A percentile compares a stretch with the other conserved stretches of the same genome.
Conservation (phyloP, 2,113 vertebrate genomes). For the Corythoichthys intestinalis region DNA sequence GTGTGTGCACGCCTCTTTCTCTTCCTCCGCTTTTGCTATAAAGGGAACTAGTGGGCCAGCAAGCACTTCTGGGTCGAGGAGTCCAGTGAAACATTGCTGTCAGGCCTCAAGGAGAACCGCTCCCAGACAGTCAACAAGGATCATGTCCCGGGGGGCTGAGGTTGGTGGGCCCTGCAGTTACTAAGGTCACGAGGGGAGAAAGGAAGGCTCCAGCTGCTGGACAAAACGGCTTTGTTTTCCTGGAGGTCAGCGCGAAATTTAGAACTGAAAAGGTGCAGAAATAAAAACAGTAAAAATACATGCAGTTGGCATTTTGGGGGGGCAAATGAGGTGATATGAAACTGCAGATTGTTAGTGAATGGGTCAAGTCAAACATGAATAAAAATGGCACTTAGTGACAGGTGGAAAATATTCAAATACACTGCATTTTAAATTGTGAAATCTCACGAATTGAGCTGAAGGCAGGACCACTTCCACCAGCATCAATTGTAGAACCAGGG, state of each 20-base stretch:
- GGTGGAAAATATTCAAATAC: not conserved
- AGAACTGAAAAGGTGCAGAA: slow-evolving; percentile 76
- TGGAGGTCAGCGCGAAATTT: slow-evolving; percentile 71
- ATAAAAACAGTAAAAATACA: slow-evolving; percentile 35
- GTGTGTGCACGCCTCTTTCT: slow-evolving; percentile 24
- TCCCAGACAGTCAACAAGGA: slow-evolving; percentile 20
- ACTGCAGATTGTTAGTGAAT: not conserved
- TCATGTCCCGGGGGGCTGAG: slow-evolving; percentile 69
- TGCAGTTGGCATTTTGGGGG: not conserved
- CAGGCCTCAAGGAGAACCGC: slow-evolving; percentile 17
- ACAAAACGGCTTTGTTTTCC: slow-evolving; percentile 76
- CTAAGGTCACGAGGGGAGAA: slow-evolving; percentile 83
- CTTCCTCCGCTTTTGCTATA: slow-evolving; percentile 41
- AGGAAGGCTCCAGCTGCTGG: slow-evolving; percentile 55
- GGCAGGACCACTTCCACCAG: not conserved
- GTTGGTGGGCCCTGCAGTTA: slow-evolving; percentile 80
- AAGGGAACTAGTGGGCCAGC: slow-evolving; percentile 27
- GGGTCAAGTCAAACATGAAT: not conserved
- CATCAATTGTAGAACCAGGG: slow-evolving; percentile 9
- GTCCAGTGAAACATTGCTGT: slow-evolving; percentile 35
- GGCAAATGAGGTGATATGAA: not conserved
- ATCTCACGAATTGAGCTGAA: not conserved
- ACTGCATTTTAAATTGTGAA: too few species aligned
- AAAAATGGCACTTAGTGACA: not conserved
- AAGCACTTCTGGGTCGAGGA: slow-evolving; percentile 20